These are phyloP conservation scores for Anhinga rufa DNA, from an alignment of 2,113 vertebrate genomes.

Conservation along the genomic window DNA sequence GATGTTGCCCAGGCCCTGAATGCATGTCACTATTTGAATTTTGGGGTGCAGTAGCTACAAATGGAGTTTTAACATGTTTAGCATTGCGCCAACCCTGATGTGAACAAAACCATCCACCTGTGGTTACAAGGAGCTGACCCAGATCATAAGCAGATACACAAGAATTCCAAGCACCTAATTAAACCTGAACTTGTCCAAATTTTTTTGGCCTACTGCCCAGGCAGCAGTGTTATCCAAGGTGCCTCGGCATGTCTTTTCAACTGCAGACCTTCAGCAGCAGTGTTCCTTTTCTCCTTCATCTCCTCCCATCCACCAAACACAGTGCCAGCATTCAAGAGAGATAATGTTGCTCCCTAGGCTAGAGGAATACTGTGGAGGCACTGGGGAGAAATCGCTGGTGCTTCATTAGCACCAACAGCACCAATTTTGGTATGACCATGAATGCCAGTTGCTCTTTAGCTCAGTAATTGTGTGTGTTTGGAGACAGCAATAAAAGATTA, in stretches of 20 bases:
- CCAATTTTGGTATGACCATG: background rate
- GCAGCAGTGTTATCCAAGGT: background rate
- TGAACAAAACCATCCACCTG: background rate
- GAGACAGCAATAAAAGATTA: background rate
- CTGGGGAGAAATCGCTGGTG: background rate
- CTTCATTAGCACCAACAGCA: background rate
- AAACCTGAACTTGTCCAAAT: background rate
- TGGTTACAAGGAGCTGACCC: background rate
- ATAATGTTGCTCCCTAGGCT: background rate
- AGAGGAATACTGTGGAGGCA: background rate
- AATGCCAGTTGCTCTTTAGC: background rate
- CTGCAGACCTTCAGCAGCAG: background rate
- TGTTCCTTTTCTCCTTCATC: background rate
- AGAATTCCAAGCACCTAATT: constrained; percentile 1
- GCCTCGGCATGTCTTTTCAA: background rate
- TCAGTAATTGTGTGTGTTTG: background rate
- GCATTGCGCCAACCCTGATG: background rate
- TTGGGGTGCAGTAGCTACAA: background rate
- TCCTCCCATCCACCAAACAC: background rate
- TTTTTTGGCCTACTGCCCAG: background rate
- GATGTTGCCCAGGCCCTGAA: background rate
- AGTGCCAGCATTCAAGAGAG: background rate
- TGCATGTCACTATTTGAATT: background rate
- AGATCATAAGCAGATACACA: background rate
- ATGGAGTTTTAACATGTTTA: background rate